These are phyloP conservation scores for Chaenogobius annularis DNA, from an alignment of 2,113 vertebrate genomes.

Conservation along the genomic window DNA sequence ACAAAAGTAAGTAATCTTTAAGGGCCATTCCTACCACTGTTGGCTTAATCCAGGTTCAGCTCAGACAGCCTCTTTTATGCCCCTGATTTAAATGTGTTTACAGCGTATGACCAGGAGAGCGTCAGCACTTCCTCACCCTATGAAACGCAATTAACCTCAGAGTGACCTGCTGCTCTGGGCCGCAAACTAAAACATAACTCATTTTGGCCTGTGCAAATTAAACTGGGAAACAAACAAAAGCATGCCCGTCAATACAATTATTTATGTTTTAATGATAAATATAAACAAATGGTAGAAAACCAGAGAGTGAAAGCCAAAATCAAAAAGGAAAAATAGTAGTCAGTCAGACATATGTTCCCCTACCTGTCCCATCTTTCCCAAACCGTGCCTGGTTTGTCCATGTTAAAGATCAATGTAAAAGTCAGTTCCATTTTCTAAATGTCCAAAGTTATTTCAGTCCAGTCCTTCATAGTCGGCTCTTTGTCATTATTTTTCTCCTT, in stretches of 20 bases:
- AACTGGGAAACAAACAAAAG: slow-evolving; percentile 1
- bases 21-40: slow-evolving; percentile 32
- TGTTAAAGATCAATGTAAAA: too few relatives aligned
- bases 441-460: too few relatives aligned
- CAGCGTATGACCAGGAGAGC: slow-evolving; percentile 17
- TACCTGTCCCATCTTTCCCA: too few relatives aligned
- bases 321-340: too few relatives aligned
- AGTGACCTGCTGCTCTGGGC: slow-evolving; percentile 5
- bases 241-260: neutral
- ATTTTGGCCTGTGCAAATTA: slow-evolving; percentile 21
- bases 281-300: too few relatives aligned
- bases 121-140: slow-evolving; percentile 51
- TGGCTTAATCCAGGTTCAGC: slow-evolving; percentile 31
- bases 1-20: slow-evolving; percentile 24
- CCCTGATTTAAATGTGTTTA: slow-evolving; percentile 59
- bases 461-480: too few relatives aligned
- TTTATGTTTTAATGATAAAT: too few relatives aligned
- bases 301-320: too few relatives aligned
- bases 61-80: slow-evolving; percentile 43
- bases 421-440: too few relatives aligned
- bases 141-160: slow-evolving; percentile 52
- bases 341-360: too few relatives aligned
- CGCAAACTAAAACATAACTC: neutral
- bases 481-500: too few relatives aligned
- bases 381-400: too few relatives aligned